These are phyloP conservation scores for Lysiphlebus fabarum DNA, from an alignment of 1,140 invertebrate genomes.

Conservation along the genomic window DNA sequence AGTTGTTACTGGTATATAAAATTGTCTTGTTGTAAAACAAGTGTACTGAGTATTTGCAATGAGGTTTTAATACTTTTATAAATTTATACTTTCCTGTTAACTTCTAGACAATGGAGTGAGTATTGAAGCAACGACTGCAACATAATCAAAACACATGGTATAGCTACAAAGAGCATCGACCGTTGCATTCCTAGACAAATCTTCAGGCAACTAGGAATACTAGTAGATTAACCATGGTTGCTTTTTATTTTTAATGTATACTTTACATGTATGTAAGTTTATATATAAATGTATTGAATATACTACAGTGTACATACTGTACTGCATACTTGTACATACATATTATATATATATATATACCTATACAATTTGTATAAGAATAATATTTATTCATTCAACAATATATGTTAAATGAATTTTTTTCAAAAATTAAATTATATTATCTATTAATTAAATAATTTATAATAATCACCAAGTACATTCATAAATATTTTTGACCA, in stretches of 20 bases:
- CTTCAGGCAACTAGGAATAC: background rate
- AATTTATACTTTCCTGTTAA: conserved; percentile 35
- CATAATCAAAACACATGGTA: conserved; percentile 17
- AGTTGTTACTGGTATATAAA: too few relatives aligned
- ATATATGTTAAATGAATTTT: too few relatives aligned
- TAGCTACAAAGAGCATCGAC: conserved; percentile 20
- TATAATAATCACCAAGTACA: conserved; percentile 33
- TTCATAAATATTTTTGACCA: conserved; percentile 45
- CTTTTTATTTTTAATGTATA: background rate
- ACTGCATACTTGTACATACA: too few relatives aligned
- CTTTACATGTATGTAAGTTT: too few relatives aligned
- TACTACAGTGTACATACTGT: too few relatives aligned
- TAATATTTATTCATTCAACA: too few relatives aligned
- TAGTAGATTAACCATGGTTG: background rate
- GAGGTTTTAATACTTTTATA: background rate
- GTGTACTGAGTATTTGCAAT: too few relatives aligned
- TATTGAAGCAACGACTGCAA: conserved; percentile 41
- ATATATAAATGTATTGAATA: too few relatives aligned
- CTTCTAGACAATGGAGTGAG: conserved; percentile 36
- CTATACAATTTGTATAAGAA: too few relatives aligned
- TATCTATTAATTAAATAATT: conserved; percentile 24
- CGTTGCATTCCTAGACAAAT: conserved; percentile 13
- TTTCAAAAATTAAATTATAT: background rate
- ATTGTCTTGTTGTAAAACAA: too few relatives aligned
- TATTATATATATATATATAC: too few relatives aligned